These are phyloP conservation scores for Malachius bipustulatus DNA, from an alignment of 2,888 invertebrate genomes.

Conservation along the genomic window DNA sequence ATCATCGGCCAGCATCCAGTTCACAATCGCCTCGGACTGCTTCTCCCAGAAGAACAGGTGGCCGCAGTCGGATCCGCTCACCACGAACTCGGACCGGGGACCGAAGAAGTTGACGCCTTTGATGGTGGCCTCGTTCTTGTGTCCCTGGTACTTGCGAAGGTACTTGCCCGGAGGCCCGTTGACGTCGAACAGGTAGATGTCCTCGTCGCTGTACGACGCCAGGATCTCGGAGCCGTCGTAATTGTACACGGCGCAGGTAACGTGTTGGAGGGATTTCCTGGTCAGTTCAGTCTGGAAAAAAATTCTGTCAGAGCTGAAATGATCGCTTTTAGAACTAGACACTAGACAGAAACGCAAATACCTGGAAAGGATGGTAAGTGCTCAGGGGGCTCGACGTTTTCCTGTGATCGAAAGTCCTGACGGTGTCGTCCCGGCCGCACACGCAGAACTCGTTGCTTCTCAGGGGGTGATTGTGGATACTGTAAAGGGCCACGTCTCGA, in stretches of 20 bases:
- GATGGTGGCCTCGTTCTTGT: constrained; percentile 60
- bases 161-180: constrained; percentile 40
- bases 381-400: constrained; percentile 31
- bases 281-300: constrained; percentile 9
- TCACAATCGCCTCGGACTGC: constrained; percentile 75
- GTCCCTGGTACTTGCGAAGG: constrained; percentile 45
- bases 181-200: constrained; percentile 79
- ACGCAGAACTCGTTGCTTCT: constrained; percentile 68
- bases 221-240: constrained; percentile 82
- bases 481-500: constrained; percentile 68
- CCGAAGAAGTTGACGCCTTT: constrained; percentile 94
- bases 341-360: constrained; percentile 9
- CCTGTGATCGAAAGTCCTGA: constrained; percentile 66
- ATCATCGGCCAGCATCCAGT: constrained; percentile 71
- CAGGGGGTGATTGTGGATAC: constrained; percentile 74
- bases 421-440: constrained; percentile 67
- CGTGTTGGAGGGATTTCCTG: too few species aligned
- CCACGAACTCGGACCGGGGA: constrained; percentile 75
- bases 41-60: constrained; percentile 85
- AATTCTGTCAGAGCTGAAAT: constrained; percentile 3
- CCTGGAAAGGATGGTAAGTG: constrained; percentile 28
- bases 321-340: too few species aligned
- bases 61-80: constrained; percentile 91
- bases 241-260: constrained; percentile 86
- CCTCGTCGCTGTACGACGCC: constrained; percentile 89